A percentile compares a stretch with the other conserved stretches of the same genome.
Conservation (phyloP, 2,888 invertebrate genomes). For the Drosophila kambysellisi region DNA sequence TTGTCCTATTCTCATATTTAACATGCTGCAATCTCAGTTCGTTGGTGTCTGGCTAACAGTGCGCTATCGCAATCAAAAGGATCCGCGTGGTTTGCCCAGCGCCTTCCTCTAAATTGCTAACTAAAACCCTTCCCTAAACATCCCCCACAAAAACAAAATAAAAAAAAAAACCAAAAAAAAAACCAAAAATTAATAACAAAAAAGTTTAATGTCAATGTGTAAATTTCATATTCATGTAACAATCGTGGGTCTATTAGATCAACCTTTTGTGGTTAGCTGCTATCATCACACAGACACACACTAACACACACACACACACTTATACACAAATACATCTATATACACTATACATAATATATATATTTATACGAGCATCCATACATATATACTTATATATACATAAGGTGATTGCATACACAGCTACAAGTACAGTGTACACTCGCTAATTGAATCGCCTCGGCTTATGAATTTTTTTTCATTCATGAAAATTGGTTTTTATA, state of each 20-base stretch:
- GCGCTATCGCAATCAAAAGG: constrained; percentile 99
- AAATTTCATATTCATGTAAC: constrained; percentile 66
- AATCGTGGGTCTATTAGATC: constrained; percentile 65
- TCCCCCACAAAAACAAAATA: constrained; percentile 17
- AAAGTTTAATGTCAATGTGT: constrained; percentile 65
- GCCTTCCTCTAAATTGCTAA: constrained; percentile 93
- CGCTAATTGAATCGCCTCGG: neutral
- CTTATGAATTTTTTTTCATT: neutral
- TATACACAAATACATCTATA: constrained; percentile 23
- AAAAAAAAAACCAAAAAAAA: constrained; percentile 24
- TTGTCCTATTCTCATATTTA: constrained; percentile 20
- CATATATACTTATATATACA: constrained; percentile 33
- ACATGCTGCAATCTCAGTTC: constrained; percentile 88
- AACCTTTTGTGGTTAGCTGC: constrained; percentile 39
- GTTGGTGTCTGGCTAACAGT: constrained; percentile 94
- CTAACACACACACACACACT: constrained; percentile 24
- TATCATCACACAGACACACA: constrained; percentile 32
- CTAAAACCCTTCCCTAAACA: neutral
- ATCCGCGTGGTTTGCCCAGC: constrained; percentile 98
- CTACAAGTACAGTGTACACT: constrained; percentile 11
- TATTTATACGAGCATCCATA: constrained; percentile 66
- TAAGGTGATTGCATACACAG: constrained; percentile 35
- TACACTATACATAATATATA: constrained; percentile 60
- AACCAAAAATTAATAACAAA: constrained; percentile 17
- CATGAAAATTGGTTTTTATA: neutral